Conservation (phyloP, 92 coral and sea anemone genomes). For the Micromussa lordhowensis region DNA sequence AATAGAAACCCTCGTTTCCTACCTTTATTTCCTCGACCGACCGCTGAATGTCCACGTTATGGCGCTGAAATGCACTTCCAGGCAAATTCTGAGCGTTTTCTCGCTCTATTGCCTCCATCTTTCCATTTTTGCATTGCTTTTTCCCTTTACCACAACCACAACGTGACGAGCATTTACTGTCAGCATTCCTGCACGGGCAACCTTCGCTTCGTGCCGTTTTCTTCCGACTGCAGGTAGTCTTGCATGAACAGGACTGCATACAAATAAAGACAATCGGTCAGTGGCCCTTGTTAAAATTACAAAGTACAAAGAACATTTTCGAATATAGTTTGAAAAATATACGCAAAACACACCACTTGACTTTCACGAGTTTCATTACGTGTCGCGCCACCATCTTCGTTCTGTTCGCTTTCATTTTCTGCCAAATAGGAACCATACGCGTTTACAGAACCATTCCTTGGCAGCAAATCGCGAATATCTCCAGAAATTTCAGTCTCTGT, state of each 20-base stretch:
- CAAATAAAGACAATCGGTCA: background rate
- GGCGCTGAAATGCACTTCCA: constrained; percentile 42
- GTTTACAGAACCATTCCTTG: constrained; percentile 32
- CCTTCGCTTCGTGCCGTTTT: constrained; percentile 45
- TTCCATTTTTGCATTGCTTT: constrained; percentile 49
- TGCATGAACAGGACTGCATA: constrained; percentile 27
- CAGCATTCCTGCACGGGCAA: constrained; percentile 64
- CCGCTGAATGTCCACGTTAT: constrained; percentile 39
- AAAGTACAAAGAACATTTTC: background rate
- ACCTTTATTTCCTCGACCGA: constrained; percentile 25
- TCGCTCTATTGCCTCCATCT: constrained; percentile 38
- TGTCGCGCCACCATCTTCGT: too few relatives aligned
- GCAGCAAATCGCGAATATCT: constrained; percentile 25
- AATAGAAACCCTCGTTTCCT: too few relatives aligned
- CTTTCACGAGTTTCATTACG: constrained; percentile 8
- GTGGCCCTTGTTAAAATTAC: background rate
- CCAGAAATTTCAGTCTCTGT: constrained; percentile 18
- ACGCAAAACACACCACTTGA: constrained; percentile 14
- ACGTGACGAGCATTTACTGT: constrained; percentile 45
- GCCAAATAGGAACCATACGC: too few relatives aligned
- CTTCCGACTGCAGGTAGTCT: constrained; percentile 34
- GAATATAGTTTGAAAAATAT: constrained; percentile 7
- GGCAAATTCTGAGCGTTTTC: constrained; percentile 49
- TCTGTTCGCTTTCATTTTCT: too few relatives aligned
- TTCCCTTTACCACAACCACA: constrained; percentile 66